Evolutionary conservation across 2,888 invertebrate species (phyloP), one percentile per base, ranked within the genome.

Genomic region (Metellina segmentata): DNA sequence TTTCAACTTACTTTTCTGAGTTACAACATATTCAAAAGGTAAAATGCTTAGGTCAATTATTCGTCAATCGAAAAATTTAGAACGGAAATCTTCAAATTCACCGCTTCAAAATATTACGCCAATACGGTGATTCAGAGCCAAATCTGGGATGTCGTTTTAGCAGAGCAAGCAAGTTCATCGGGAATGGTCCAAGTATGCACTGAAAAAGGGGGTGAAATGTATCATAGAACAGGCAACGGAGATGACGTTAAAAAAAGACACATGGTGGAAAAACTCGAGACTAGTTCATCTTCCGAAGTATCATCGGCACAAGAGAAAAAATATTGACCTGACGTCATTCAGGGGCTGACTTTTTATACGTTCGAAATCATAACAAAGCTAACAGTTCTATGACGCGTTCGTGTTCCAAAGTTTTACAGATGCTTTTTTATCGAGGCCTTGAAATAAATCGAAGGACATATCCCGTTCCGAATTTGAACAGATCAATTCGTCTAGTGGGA

Each of bases 161-260:
- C 61, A 61, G 34, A 79, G n/a, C 53, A 74, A 61, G 87, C 77
- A 82, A 82, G 86, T 91, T 87, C 78, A 83, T 87, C 87, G 87
- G 87, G 91, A 91, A 91, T 82, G 71, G 87, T 91, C 91, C 87
- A 87, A 83, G 34, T 71, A 53, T 7, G 49, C 48, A 19, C 52
- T 19, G 7, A 69, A 53, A 34, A 49, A 87, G 48, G 77, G 91
- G 91, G 85, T 61, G 69, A 70, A 78, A 53, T 34, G 61, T 51
- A 48, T 48, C 48, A 61, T 74, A 75, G 75, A 52, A 85, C 20
- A 49, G 7, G 19, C 51, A 51, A 83, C 20, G 74, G 20, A 74
- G 85, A 85, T 85, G 85, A 85, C 85, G 74, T 13, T 53, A 20
- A 34, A 34, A 53, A 75, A 34, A 75, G 34, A 85, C 48, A 85